These are phyloP conservation scores for Trichacis sp. DNA, from an alignment of 2,888 invertebrate species.

Conservation along the genomic window DNA sequence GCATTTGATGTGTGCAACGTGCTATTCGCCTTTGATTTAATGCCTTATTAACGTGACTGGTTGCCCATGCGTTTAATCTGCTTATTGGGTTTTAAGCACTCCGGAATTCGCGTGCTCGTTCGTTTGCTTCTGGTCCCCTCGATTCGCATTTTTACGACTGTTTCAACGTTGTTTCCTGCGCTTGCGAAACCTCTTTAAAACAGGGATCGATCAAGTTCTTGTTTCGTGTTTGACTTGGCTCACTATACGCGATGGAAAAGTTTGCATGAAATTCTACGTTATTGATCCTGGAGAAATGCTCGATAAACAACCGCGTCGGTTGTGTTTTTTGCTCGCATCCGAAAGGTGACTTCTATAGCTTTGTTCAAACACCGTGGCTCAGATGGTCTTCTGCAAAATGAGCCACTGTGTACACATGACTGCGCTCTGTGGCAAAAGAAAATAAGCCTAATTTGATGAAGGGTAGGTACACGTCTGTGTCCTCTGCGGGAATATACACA, in stretches of 20 bases:
- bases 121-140: conserved; percentile 35
- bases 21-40: conserved; percentile 59
- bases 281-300: no score
- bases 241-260: not conserved
- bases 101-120: conserved; percentile 27
- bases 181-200: conserved; percentile 13
- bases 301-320: no score
- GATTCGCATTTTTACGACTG: conserved; percentile 18
- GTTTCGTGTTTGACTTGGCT: no score
- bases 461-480: conserved; percentile 24
- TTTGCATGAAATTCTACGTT: no score
- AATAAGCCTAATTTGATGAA: conserved; percentile 40
- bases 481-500: conserved; percentile 26
- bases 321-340: conserved; percentile 12
- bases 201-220: not conserved
- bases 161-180: not conserved
- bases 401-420: conserved; percentile 56
- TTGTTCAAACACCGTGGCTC: conserved; percentile 54
- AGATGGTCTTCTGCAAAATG: conserved; percentile 57
- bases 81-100: conserved; percentile 46
- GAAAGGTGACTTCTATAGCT: conserved; percentile 31
- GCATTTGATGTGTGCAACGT: conserved; percentile 58
- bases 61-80: conserved; percentile 49
- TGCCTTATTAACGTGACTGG: conserved; percentile 58
- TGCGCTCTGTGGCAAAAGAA: conserved; percentile 34